These are phyloP conservation scores for Trichonephila clavata DNA, from an alignment of 1,140 invertebrate genomes.

Conservation along the genomic window DNA sequence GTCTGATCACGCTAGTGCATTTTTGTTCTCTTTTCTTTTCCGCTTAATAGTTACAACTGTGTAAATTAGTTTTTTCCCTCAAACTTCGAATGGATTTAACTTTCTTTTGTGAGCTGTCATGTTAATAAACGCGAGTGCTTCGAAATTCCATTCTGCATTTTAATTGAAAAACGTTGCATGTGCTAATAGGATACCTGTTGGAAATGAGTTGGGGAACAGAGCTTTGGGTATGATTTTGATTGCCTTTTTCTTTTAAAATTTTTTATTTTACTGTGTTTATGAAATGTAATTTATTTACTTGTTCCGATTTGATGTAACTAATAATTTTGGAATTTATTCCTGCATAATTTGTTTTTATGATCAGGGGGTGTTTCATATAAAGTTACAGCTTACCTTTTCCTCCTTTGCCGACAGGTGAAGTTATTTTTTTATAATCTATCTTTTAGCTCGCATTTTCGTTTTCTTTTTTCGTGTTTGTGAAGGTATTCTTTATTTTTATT, in stretches of 20 bases:
- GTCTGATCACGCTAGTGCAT: not conserved
- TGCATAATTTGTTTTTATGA: not conserved
- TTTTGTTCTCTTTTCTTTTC: not conserved
- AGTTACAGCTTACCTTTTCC: not conserved
- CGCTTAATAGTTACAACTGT: not conserved
- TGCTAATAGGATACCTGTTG: constrained; percentile 45
- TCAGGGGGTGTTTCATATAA: not conserved
- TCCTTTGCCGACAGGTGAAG: not conserved
- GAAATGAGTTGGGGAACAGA: constrained; percentile 66
- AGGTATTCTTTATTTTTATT: too few species aligned
- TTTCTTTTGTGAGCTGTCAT: not conserved
- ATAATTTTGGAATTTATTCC: not conserved
- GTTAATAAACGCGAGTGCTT: constrained; percentile 5
- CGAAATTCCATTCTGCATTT: constrained; percentile 10
- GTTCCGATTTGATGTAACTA: not conserved
- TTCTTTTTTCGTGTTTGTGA: too few species aligned
- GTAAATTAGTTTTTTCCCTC: not conserved
- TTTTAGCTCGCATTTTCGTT: too few species aligned
- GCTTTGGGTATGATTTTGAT: constrained; percentile 40
- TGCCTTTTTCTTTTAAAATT: not conserved
- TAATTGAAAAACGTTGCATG: constrained; percentile 47
- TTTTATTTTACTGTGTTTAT: not conserved
- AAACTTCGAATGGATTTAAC: not conserved
- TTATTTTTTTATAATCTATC: too few species aligned
- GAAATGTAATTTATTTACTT: not conserved